Percentiles rank a stretch among this genome's conserved stretches.
These are phyloP conservation scores for Tautogolabrus adspersus DNA, from an alignment of 2,113 vertebrate genomes.

Conservation along the genomic window DNA sequence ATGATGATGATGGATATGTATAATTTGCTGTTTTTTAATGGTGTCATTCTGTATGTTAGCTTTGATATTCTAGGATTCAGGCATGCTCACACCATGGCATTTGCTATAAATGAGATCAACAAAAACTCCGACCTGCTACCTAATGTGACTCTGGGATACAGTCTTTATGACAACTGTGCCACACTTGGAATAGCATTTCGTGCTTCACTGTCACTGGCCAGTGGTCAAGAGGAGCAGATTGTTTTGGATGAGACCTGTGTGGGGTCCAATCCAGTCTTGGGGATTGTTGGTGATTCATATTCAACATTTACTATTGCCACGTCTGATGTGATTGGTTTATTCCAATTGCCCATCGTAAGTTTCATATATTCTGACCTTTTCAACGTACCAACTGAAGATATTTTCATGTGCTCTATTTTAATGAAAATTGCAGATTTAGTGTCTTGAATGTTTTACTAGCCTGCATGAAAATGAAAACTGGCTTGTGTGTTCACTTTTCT, in stretches of 20 bases:
- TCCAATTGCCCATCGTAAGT: slow-evolving; percentile 3
- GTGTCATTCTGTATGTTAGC: neutral
- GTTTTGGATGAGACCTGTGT: neutral
- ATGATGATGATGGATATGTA: too few relatives aligned
- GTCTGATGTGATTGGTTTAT: neutral
- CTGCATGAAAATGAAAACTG: neutral
- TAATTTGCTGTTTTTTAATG: too few relatives aligned
- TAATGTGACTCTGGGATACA: slow-evolving; percentile 48
- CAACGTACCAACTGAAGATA: too few relatives aligned
- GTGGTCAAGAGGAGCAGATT: slow-evolving; percentile 1
- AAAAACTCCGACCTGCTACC: slow-evolving; percentile 66
- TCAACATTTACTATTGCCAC: neutral
- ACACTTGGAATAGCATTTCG: slow-evolving; percentile 68
- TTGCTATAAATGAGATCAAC: slow-evolving; percentile 68
- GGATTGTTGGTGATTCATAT: slow-evolving; percentile 65
- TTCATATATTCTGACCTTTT: neutral
- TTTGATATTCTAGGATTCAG: slow-evolving; percentile 31
- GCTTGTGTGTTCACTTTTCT: neutral
- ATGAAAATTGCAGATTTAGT: too few relatives aligned
- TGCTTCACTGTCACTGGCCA: slow-evolving; percentile 65
- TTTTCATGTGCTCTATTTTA: too few relatives aligned
- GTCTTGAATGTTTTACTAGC: too few relatives aligned
- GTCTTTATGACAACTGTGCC: slow-evolving; percentile 50
- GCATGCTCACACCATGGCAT: slow-evolving; percentile 31
- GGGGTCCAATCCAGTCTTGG: neutral